Base-by-base conservation (phyloP, 2,888 invertebrate genomes). In the Listrodromus nycthemerus region DNA sequence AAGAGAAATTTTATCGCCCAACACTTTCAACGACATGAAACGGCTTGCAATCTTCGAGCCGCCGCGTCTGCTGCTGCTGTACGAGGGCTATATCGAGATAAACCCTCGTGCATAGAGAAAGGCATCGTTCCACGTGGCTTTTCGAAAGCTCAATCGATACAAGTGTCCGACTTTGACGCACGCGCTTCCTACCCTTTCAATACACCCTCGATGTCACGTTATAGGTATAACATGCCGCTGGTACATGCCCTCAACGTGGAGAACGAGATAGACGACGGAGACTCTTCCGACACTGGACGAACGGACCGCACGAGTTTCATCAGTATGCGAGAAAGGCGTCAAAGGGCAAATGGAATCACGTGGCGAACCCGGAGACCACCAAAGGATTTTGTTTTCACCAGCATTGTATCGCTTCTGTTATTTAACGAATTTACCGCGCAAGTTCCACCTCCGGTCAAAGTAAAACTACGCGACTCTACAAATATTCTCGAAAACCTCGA, bases 91-190 rank as follows among this genome's bases (percentile, higher is more conserved):
- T 80, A 80, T 80, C 66, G 75, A 76, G 71, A 80, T 80, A 66
- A 52, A 71, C 58, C 58, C 70, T 66, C 75, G 66, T 61, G 70
- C 66, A 67, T 52, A 24, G 45, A 41, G 41, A 50, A 41, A 76
- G 48, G 50, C 74, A 41, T 30, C 61, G 6, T 52, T 52, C 21
- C 76, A 80, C 83, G 80, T 80, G 73, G 77, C 73, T 73, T 77
- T 71, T 73, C 16, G 30, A 83, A 83, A 83, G 80, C 80, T 80
- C 61, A 83, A 83, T 83, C 80, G 80, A 83, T 83, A 76, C 70
- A 52, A 61, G 76, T 74, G 58, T 73, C 33, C 63, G 33, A 37
- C 78, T 78, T 70, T 82, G 79, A 82, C 82, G 84, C 76, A 76
- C 65, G 79, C 82, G 84, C 79, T 79, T 30, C 16, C 79, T 58